Percentiles rank a stretch among this genome's conserved stretches.
Evolutionary conservation across 92 coral and sea anemone species (phyloP).

Genomic region (Hydrozoanthus gracilis): DNA sequence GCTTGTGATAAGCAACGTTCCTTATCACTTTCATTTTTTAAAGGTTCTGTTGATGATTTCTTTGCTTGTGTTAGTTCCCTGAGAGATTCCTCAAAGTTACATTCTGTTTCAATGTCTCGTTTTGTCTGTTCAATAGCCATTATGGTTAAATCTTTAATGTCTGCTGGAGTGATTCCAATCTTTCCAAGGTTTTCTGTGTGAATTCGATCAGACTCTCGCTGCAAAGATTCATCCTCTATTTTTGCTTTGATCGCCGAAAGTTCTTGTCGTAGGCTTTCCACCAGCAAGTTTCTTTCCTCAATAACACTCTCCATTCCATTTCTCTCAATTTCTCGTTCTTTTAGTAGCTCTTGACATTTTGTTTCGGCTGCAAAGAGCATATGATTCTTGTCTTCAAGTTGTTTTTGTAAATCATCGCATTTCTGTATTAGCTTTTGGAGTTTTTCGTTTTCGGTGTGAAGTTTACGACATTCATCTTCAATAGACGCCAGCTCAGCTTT

Average conservation of each 20-base stretch:
- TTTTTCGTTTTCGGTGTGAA: conserved; percentile 35
- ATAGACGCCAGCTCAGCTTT: conserved; percentile 45
- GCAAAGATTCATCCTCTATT: conserved; percentile 58
- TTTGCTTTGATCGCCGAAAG: conserved; percentile 49
- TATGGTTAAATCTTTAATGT: conserved; percentile 20
- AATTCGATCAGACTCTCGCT: conserved; percentile 30
- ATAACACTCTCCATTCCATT: conserved; percentile 39
- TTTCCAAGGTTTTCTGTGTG: conserved; percentile 25
- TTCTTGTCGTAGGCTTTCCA: conserved; percentile 54
- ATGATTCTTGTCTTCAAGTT: conserved; percentile 49
- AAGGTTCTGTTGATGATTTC: background rate
- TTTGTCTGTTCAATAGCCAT: conserved; percentile 58
- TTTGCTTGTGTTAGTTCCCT: conserved; percentile 40
- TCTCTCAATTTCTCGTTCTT: conserved; percentile 47
- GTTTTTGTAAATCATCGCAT: conserved; percentile 52
- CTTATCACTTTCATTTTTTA: conserved; percentile 5
- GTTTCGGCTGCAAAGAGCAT: conserved; percentile 46
- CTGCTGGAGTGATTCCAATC: background rate
- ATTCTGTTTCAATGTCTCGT: conserved; percentile 53
- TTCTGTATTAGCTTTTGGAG: conserved; percentile 53
- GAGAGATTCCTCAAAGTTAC: conserved; percentile 40
- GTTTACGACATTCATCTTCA: conserved; percentile 42
- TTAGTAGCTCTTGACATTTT: conserved; percentile 44
- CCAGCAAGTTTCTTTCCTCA: conserved; percentile 55
- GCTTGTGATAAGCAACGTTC: background rate